Percentiles rank a stretch among this genome's conserved stretches.
These are phyloP conservation scores for Argyresthia goedartella DNA, from an alignment of 2,888 invertebrate species.

Conservation along the genomic window DNA sequence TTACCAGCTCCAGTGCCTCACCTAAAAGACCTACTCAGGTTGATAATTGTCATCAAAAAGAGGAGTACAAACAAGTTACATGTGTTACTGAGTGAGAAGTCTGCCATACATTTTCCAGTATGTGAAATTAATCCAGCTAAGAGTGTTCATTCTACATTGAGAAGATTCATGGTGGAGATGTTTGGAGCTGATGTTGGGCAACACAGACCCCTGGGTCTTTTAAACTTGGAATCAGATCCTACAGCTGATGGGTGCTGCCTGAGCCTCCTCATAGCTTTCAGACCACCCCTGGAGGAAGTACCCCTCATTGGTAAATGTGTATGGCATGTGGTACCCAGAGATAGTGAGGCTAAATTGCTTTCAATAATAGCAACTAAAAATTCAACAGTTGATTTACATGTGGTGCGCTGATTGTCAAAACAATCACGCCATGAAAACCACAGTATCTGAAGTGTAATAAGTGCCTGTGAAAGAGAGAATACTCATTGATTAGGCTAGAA, in stretches of 20 bases:
- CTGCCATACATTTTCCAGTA: constrained; percentile 85
- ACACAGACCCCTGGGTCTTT: constrained; percentile 85
- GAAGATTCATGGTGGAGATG: constrained; percentile 91
- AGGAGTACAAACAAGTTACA: constrained; percentile 86
- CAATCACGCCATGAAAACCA: not conserved
- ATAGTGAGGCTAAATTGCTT: constrained; percentile 77
- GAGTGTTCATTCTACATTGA: constrained; percentile 87
- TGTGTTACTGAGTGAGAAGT: constrained; percentile 88
- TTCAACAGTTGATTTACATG: constrained; percentile 84
- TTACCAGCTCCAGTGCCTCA: constrained; percentile 80
- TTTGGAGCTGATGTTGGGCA: constrained; percentile 90
- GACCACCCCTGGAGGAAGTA: constrained; percentile 88
- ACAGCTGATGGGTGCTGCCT: constrained; percentile 83
- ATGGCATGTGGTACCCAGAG: constrained; percentile 85
- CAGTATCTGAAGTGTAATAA: not conserved
- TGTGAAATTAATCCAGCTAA: constrained; percentile 90
- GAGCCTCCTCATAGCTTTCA: constrained; percentile 85
- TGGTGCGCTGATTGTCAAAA: constrained; percentile 73
- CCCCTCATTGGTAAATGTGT: constrained; percentile 89
- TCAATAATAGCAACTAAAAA: constrained; percentile 78
- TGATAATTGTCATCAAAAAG: constrained; percentile 85
- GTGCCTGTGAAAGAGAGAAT: constrained; percentile 6
- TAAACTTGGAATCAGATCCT: constrained; percentile 79
- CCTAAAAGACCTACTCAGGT: constrained; percentile 79
- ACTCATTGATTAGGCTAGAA: not conserved